These are phyloP conservation scores for Ciconia nigra DNA, from an alignment of 2,797 vertebrate species.

Conservation along the genomic window DNA sequence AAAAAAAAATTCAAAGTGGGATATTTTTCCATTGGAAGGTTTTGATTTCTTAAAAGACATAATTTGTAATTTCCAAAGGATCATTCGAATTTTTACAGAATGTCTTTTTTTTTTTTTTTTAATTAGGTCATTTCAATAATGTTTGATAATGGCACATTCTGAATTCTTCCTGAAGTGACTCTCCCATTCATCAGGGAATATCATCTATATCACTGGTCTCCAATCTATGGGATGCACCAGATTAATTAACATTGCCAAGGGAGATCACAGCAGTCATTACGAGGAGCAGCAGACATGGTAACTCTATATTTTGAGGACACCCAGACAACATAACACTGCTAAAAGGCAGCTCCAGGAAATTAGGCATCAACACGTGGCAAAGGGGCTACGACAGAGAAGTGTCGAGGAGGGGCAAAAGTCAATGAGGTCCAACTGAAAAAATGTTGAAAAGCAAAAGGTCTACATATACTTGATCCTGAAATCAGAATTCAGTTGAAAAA, in stretches of 20 bases:
- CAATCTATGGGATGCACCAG: background rate
- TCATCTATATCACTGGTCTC: background rate
- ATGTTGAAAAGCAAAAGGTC: background rate
- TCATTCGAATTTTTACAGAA: background rate
- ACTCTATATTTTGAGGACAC: background rate
- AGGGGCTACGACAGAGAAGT: background rate
- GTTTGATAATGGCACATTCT: background rate
- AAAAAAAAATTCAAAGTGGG: background rate
- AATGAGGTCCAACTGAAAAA: background rate
- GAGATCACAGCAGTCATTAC: background rate
- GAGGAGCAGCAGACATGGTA: background rate
- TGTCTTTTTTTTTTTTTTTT: background rate
- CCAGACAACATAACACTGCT: background rate
- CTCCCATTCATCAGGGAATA: background rate
- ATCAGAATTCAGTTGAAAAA: background rate
- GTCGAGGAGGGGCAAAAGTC: background rate
- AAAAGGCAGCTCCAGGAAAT: background rate
- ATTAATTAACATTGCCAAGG: background rate
- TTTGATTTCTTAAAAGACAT: background rate
- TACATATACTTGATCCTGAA: background rate
- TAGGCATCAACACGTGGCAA: background rate
- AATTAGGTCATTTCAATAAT: background rate
- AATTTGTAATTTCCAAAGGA: background rate
- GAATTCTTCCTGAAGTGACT: background rate
- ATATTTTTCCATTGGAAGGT: background rate